Conservation (phyloP, 1,140 invertebrate species). For the Diuraphis noxia region DNA sequence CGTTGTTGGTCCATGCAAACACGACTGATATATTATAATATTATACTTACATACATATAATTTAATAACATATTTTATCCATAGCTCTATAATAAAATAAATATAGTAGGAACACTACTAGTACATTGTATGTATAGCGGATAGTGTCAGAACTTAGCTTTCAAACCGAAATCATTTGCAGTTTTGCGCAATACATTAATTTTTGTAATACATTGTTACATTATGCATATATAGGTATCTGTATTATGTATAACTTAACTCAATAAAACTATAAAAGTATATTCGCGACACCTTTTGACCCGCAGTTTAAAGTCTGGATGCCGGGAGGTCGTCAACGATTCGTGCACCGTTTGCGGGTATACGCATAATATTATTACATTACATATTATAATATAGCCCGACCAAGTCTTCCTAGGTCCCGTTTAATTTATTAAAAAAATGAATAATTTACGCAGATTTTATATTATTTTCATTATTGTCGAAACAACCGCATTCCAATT, state of each 20-base stretch:
- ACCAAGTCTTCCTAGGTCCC: neutral
- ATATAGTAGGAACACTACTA: neutral
- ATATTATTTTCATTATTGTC: neutral
- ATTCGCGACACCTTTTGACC: neutral
- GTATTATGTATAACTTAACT: neutral
- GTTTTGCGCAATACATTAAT: neutral
- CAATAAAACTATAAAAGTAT: neutral
- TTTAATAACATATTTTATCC: neutral
- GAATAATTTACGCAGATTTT: neutral
- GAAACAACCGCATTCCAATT: neutral
- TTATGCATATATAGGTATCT: neutral
- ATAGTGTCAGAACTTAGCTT: neutral
- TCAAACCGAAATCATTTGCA: slow-evolving; percentile 2
- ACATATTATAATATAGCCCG: neutral
- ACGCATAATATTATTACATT: neutral
- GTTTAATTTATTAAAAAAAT: neutral
- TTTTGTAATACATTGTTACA: neutral
- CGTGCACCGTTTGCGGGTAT: neutral
- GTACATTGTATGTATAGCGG: neutral
- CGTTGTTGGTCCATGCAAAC: neutral
- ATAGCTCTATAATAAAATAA: neutral
- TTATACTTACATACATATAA: neutral
- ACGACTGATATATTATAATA: neutral
- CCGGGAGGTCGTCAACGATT: neutral
- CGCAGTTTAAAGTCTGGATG: neutral